Evolutionary conservation across 2,113 vertebrate genomes (phyloP).

Genomic region (Clarias macrocephalus): DNA sequence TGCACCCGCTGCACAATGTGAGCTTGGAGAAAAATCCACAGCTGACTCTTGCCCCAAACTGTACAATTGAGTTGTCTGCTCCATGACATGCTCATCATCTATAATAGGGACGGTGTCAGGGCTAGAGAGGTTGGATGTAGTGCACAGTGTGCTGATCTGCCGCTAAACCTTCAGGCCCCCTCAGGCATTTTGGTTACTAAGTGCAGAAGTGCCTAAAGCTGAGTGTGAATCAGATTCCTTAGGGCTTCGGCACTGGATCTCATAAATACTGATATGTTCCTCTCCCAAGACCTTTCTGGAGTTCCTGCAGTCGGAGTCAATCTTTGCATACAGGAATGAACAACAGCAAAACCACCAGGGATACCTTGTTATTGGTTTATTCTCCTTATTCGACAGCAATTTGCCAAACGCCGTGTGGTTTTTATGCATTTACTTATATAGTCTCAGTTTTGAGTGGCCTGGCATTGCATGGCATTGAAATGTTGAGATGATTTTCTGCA

Average conservation of each 20-base stretch:
- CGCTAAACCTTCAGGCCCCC: conserved; percentile 44
- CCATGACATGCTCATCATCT: conserved; percentile 53
- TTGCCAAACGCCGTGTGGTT: background rate
- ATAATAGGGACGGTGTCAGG: conserved; percentile 43
- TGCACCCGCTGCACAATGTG: background rate
- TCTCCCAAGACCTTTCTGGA: conserved; percentile 10
- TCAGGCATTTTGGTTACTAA: conserved; percentile 40
- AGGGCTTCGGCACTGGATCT: conserved; percentile 31
- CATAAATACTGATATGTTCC: conserved; percentile 30
- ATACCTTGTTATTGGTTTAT: background rate
- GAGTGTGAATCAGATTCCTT: conserved; percentile 37
- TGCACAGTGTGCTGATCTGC: conserved; percentile 46
- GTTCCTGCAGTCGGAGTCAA: background rate
- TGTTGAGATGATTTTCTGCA: background rate
- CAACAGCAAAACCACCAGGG: background rate
- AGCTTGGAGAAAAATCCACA: conserved; percentile 19
- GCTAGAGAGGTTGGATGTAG: conserved; percentile 34
- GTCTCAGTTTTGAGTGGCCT: background rate
- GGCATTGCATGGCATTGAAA: background rate
- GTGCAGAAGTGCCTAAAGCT: conserved; percentile 39
- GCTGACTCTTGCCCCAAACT: conserved; percentile 7
- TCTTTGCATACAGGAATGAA: background rate
- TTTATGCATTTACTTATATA: background rate
- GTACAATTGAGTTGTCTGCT: conserved; percentile 41
- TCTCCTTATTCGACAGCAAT: background rate